Base-by-base conservation (phyloP, 2,888 invertebrate genomes). In the Tiliacea citrago region DNA sequence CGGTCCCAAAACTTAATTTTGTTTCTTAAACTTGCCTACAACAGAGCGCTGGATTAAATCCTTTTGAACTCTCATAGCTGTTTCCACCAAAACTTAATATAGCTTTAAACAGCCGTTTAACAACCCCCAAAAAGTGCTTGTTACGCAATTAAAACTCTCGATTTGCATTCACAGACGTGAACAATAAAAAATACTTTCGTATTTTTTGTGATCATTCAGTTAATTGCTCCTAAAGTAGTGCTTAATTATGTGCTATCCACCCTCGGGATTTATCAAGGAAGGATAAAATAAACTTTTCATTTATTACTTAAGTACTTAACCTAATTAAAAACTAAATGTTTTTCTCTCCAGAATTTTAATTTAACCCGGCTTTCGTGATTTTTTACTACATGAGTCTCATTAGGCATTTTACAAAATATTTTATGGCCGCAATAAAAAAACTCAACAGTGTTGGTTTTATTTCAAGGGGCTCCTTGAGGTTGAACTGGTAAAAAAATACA, bases 1-100 rank as follows among this genome's bases (percentile, higher is more conserved):
- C 89, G 90, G 91, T 90, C 93, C 92, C 91, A 90, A 92, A 94
- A 94, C 94, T 94, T 93, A 93, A 94, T 94, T 95, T 94, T 91
- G 92, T 93, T 94, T 94, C 94, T 93, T 91, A 92, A 93, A 94
- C 91, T 93, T 92, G 90, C 91, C 91, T 88, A 89, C 89, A 90
- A 92, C 89, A 92, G 91, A 92, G 92, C 90, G 85, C 82, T 83
- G 90, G 91, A 92, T 94, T 93, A 92, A 90, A 90, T 89, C 89
- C 90, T 88, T 89, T 89, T 88, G 82, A 94, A 91, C 89, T 91
- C 88, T 85, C 78, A 71, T 79, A 83, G 87, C 83, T 83, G 75
- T 78, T 79, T 79, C 81, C 72, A 86, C 75, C 66, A 74, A 87
- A 81, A 60, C 77, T 84, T 81, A 77, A 69, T 84, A 74, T 60